Conservation (phyloP, 2,113 vertebrate genomes). For the Laticauda laticaudata region DNA sequence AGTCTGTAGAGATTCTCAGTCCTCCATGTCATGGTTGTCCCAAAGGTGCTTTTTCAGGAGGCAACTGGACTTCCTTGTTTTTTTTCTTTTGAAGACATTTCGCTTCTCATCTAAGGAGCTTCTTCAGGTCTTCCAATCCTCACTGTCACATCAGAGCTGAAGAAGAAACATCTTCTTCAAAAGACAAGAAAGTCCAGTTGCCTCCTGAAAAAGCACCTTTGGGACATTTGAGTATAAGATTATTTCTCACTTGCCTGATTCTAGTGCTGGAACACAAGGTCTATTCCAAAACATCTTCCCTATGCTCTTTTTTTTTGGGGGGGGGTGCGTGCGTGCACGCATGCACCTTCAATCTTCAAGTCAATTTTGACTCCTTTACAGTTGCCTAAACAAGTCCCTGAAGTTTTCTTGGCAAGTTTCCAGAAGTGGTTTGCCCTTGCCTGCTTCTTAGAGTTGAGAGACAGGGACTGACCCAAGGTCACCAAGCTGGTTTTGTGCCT, state of each 20-base stretch:
- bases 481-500: neutral
- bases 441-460: neutral
- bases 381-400: neutral
- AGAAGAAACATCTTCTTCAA: too few species aligned
- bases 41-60: too few species aligned
- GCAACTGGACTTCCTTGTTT: too few species aligned
- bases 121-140: too few species aligned
- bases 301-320: neutral
- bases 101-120: too few species aligned
- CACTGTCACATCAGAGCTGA: too few species aligned
- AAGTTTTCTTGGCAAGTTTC: neutral
- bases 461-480: neutral
- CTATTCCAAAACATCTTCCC: neutral
- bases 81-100: too few species aligned
- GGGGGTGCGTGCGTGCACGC: accelerated
- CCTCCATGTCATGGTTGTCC: too few species aligned
- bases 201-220: too few species aligned
- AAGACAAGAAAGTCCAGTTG: too few species aligned
- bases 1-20: neutral
- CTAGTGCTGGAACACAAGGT: neutral
- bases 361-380: neutral
- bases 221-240: neutral
- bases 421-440: neutral
- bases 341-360: neutral
- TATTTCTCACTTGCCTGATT: neutral